A percentile compares a stretch with the other conserved stretches of the same genome.
phyloP scores from a whole-genome alignment of 1,140 invertebrate genomes.

The Ladona fulva region DNA sequence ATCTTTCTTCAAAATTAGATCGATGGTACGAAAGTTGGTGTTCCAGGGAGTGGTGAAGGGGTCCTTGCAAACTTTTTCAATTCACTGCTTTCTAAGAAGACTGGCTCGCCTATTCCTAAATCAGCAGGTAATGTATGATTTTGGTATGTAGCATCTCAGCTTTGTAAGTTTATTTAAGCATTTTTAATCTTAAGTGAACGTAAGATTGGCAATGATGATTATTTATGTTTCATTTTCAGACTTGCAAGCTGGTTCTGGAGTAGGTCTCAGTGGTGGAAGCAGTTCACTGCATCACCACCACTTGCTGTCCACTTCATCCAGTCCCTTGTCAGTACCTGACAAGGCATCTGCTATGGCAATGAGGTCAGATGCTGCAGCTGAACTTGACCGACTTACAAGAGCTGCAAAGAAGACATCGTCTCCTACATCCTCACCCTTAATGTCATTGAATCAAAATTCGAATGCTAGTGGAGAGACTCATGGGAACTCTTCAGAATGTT shows the following conservation, averaged over 20 bases:
- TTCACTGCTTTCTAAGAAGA: conserved; percentile 88
- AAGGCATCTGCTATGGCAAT: conserved; percentile 50
- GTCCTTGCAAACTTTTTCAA: conserved; percentile 98
- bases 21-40: conserved; percentile 58
- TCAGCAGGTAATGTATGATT: conserved; percentile 24
- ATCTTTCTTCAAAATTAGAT: conserved; percentile 39
- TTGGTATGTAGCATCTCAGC: too few relatives aligned
- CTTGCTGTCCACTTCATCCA: not conserved
- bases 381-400: conserved; percentile 76
- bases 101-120: conserved; percentile 41
- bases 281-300: conserved; percentile 3
- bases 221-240: not conserved
- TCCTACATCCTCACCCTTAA: not conserved
- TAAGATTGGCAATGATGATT: too few relatives aligned
- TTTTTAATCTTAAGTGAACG: too few relatives aligned
- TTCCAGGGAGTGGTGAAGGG: conserved; percentile 78
- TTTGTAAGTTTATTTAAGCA: too few relatives aligned
- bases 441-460: conserved; percentile 10
- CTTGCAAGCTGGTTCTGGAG: not conserved
- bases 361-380: conserved; percentile 82
- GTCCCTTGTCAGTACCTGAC: conserved; percentile 29
- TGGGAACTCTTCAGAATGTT: not conserved
- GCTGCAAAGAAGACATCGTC: conserved; percentile 45
- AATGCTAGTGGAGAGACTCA: conserved; percentile 12
- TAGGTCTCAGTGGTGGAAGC: not conserved